Evolutionary conservation across 2,113 vertebrate genomes (phyloP).

Genomic region (Campylorhamphus procurvoides): DNA sequence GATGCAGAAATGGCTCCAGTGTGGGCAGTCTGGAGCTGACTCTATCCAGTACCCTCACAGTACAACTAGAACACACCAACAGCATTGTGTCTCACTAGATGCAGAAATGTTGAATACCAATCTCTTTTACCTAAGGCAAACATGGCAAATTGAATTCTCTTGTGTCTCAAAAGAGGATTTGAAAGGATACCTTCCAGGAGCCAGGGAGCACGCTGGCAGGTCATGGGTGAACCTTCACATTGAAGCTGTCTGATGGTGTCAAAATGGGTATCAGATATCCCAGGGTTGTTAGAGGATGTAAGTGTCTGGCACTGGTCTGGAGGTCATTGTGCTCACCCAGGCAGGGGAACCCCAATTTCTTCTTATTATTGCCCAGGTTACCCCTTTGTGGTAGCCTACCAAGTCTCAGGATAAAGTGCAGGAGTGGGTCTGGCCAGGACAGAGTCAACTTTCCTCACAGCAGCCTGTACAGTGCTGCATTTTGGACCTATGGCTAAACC

Average conservation of each 20-base stretch:
- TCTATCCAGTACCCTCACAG: not conserved
- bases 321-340: not conserved
- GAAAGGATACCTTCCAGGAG: not conserved
- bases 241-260: not conserved
- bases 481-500: not conserved
- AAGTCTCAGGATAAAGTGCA: not conserved
- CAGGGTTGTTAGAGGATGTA: not conserved
- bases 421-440: not conserved
- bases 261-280: not conserved
- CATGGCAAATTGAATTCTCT: not conserved
- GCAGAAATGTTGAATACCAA: not conserved
- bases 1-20: not conserved
- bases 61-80: accelerated
- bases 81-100: not conserved
- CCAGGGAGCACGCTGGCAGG: not conserved
- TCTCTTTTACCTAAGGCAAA: not conserved
- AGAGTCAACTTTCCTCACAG: not conserved
- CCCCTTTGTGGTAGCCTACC: not conserved
- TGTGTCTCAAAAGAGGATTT: not conserved
- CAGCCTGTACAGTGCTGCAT: accelerated
- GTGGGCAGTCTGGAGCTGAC: not conserved
- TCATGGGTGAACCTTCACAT: accelerated
- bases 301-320: not conserved
- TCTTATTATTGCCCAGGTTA: not conserved
- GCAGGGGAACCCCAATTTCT: not conserved